Base-by-base conservation (phyloP, 2,888 invertebrate genomes). In the Ceriagrion tenellum region DNA sequence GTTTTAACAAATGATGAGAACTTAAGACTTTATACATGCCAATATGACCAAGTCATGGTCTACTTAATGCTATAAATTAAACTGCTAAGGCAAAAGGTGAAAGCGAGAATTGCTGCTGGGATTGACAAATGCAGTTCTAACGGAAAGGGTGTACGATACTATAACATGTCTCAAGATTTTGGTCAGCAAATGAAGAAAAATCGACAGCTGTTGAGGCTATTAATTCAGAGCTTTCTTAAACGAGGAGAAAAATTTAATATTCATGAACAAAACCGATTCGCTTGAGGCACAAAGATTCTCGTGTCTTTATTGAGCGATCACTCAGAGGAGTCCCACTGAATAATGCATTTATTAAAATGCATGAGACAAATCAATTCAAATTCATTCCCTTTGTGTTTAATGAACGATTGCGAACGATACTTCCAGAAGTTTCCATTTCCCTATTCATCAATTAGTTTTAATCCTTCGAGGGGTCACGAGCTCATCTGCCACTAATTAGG, bases 181-280 rank as follows among this genome's bases (percentile, higher is more conserved):
- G 47, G 47, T 47, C 47, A 47, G 2, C 47, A 47, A 47, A 81
- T 13, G 35, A 35, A 4, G 16, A 35, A 35, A 35, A 35, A 81
- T 81, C 81, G 81, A 81, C 35, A 35, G 10, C 81, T 16, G 35
- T 81, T 35, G 12, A 30, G 81, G 81, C 18, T 12, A 81, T 81
- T 81, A 81, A 81, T 81, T 81, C 81, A 81, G 81, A 4, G n/a
- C 81, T 81, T 35, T 35, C 69, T 81, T 81, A 35, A n/a, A 81
- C 12, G 35, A 30, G 81, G 69, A 69, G 81, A 35, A 81, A 81
- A 26, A 81, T 35, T 35, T 81, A 26, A 81, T 81, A 81, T 81
- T 81, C 81, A 81, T 81, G 35, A 81, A 35, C 81, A 35, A 35
- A 30, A 81, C 35, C 30, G 16, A 81, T 81, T 81, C n/a, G 81